Conservation (phyloP, 2,888 invertebrate genomes). For the Drosophila tripunctata region DNA sequence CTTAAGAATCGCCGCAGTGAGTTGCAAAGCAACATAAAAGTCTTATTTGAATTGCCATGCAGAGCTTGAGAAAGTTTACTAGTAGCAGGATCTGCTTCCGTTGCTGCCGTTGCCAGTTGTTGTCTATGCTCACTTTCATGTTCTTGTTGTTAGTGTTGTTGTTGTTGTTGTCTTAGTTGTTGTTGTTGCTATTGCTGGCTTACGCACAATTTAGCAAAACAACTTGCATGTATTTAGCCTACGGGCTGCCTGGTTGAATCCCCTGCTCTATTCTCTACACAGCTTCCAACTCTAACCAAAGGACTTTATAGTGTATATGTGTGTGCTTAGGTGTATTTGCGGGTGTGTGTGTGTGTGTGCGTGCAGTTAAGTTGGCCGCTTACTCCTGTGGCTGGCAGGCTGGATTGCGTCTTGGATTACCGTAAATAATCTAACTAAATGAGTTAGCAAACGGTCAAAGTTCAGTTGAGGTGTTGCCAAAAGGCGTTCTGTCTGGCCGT, state of each 20-base stretch:
- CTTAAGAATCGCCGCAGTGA: conserved; percentile 49
- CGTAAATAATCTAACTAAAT: conserved; percentile 78
- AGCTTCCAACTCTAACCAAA: not conserved
- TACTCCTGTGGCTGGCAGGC: conserved; percentile 16
- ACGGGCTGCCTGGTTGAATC: conserved; percentile 26
- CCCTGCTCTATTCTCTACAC: not conserved
- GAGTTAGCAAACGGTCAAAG: conserved; percentile 78
- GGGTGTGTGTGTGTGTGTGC: conserved; percentile 19
- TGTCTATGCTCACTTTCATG: conserved; percentile 12
- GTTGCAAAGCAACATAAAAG: conserved; percentile 69
- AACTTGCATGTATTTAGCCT: conserved; percentile 78
- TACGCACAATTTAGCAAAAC: conserved; percentile 80
- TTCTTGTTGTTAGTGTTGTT: conserved; percentile 3
- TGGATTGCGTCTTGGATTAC: conserved; percentile 70
- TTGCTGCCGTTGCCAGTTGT: conserved; percentile 29
- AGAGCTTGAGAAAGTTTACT: conserved; percentile 73
- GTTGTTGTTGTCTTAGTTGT: conserved; percentile 18
- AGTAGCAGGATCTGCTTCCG: conserved; percentile 34
- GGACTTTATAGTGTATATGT: no score
- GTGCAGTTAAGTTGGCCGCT: conserved; percentile 57
- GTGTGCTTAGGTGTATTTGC: not conserved
- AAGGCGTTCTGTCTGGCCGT: conserved; percentile 18
- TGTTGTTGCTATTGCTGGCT: conserved; percentile 54
- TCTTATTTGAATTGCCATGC: conserved; percentile 77
- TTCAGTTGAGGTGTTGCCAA: conserved; percentile 71